These are phyloP conservation scores for Acheta domesticus DNA, from an alignment of 2,888 invertebrate species.

Conservation along the genomic window DNA sequence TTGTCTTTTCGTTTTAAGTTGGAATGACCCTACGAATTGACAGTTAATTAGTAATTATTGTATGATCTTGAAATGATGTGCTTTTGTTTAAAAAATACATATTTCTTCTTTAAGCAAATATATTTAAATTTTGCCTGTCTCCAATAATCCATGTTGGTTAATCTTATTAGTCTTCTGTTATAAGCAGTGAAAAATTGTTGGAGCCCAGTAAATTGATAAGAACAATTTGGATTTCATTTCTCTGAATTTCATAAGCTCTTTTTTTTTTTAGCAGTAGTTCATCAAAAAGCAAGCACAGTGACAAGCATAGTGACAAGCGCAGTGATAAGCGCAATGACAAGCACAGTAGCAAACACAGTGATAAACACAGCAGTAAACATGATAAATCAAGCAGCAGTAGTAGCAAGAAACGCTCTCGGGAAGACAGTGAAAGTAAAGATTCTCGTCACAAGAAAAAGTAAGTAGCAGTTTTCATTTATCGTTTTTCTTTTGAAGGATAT, in stretches of 20 bases:
- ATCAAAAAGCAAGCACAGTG: constrained; percentile 44
- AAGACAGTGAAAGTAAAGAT: constrained; percentile 66
- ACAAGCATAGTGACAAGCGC: constrained; percentile 35
- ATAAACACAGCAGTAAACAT: constrained; percentile 37
- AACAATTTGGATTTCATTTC: neutral
- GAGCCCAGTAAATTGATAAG: too few species aligned
- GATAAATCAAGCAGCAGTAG: constrained; percentile 45
- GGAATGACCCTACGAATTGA: too few species aligned
- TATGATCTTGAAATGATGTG: too few species aligned
- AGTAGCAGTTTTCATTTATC: constrained; percentile 10
- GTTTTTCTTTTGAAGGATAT: too few species aligned
- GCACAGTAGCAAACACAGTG: constrained; percentile 29
- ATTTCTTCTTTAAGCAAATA: too few species aligned
- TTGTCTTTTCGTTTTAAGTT: too few species aligned
- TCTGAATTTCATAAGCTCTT: neutral
- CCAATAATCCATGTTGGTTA: too few species aligned
- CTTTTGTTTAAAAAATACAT: too few species aligned
- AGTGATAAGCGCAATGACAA: constrained; percentile 35
- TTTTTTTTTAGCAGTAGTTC: constrained; percentile 43
- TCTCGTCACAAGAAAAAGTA: constrained; percentile 50
- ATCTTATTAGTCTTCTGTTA: too few species aligned
- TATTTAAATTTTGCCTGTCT: too few species aligned
- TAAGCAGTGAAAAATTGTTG: too few species aligned
- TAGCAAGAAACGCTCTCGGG: constrained; percentile 70
- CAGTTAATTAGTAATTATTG: too few species aligned